These are phyloP conservation scores for Synanthedon tipuliformis DNA, from an alignment of 2,888 invertebrate genomes.

Conservation along the genomic window DNA sequence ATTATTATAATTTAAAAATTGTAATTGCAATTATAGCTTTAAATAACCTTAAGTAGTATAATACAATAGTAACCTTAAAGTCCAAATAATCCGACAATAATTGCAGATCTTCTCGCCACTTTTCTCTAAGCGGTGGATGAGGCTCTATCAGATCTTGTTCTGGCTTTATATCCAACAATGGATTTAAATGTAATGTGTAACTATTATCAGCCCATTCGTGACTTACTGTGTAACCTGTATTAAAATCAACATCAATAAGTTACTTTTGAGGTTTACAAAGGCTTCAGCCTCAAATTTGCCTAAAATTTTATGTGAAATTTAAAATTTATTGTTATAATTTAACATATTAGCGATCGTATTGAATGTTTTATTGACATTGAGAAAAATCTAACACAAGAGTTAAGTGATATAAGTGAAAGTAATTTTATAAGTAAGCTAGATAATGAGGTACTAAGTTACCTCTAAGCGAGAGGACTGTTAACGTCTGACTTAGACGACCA, in stretches of 20 bases:
- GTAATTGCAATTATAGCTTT: too few species aligned
- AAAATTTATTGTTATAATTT: too few species aligned
- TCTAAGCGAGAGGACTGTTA: slow-evolving; percentile 65
- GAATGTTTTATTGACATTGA: background rate
- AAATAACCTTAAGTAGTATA: too few species aligned
- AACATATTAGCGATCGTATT: too few species aligned
- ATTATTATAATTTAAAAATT: too few species aligned
- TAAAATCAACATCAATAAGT: too few species aligned
- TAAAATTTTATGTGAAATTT: too few species aligned
- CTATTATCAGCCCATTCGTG: slow-evolving; percentile 72
- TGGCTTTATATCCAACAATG: slow-evolving; percentile 45
- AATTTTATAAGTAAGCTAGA: slow-evolving; percentile 1
- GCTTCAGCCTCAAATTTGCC: too few species aligned
- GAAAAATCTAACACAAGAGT: too few species aligned
- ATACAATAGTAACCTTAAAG: slow-evolving; percentile 54
- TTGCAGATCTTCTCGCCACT: slow-evolving; percentile 72
- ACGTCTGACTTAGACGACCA: slow-evolving; percentile 60
- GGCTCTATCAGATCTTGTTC: slow-evolving; percentile 46
- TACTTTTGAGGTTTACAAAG: too few species aligned
- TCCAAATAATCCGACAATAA: slow-evolving; percentile 73
- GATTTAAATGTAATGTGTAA: slow-evolving; percentile 71
- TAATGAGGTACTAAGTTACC: slow-evolving; percentile 32
- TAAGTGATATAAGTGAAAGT: background rate
- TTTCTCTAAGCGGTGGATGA: slow-evolving; percentile 51
- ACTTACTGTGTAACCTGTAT: slow-evolving; percentile 66